Evolutionary conservation across 2,113 vertebrate genomes (phyloP).

Genomic region (Phocoena sinus): DNA sequence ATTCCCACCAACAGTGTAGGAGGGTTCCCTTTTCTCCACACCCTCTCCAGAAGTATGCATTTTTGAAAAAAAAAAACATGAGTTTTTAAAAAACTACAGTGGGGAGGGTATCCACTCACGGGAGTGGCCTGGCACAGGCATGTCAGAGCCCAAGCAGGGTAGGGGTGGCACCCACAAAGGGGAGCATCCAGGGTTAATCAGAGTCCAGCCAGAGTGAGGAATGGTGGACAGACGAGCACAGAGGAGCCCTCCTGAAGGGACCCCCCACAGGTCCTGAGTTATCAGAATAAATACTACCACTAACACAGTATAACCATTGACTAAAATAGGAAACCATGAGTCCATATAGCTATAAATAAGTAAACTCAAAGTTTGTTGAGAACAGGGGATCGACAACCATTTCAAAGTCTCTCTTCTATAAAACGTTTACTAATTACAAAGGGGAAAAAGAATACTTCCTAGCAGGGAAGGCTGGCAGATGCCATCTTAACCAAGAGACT

Average conservation of each 20-base stretch:
- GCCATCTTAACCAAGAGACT: not conserved
- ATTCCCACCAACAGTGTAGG: not conserved
- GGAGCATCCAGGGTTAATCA: not conserved
- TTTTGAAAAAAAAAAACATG: not conserved
- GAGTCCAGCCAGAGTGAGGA: not conserved
- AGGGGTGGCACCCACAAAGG: not conserved
- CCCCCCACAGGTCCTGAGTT: not conserved
- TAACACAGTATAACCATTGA: not conserved
- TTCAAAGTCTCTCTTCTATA: not conserved
- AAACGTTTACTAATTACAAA: not conserved
- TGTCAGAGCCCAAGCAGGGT: not conserved
- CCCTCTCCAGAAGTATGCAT: not conserved
- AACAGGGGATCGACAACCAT: not conserved
- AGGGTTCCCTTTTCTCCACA: not conserved
- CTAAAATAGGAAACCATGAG: not conserved
- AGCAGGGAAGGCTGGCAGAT: not conserved
- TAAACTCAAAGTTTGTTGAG: not conserved
- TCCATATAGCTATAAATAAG: not conserved
- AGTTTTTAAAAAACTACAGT: not conserved
- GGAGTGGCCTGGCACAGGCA: accelerated
- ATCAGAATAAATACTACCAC: not conserved
- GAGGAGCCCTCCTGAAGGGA: not conserved
- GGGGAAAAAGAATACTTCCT: not conserved
- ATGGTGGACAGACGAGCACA: accelerated
- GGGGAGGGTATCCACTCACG: accelerated